Percentiles rank a stretch among this genome's conserved stretches.
Conservation (phyloP, 2,888 invertebrate species). For the Parnassius glacialis region DNA sequence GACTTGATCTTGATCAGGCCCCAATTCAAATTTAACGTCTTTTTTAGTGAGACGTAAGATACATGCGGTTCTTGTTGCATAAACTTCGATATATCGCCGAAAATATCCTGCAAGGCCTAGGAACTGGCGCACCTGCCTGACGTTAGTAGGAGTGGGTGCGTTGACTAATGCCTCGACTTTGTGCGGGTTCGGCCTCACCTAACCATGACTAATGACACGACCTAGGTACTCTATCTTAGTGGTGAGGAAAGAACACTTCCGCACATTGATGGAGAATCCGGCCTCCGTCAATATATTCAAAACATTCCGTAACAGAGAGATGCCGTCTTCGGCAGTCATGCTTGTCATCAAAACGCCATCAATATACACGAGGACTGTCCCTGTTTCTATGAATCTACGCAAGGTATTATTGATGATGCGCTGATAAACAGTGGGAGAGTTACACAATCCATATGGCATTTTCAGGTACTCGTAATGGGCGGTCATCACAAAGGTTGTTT, state of each 20-base stretch:
- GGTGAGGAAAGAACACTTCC: constrained; percentile 28
- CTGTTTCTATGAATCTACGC: constrained; percentile 6
- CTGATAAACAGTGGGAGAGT: constrained; percentile 13
- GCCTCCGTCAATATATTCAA: constrained; percentile 20
- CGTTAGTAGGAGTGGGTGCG: constrained; percentile 29
- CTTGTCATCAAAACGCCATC: constrained; percentile 24
- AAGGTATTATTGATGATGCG: constrained; percentile 16
- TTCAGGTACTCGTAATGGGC: constrained; percentile 19
- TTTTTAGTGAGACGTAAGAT: background rate
- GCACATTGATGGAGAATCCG: constrained; percentile 35
- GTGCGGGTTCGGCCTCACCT: constrained; percentile 33
- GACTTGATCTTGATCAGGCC: constrained; percentile 5
- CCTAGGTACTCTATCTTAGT: constrained; percentile 6
- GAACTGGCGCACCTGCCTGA: constrained; percentile 30
- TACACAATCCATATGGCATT: constrained; percentile 12
- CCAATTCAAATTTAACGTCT: background rate
- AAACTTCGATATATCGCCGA: background rate
- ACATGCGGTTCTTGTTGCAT: background rate
- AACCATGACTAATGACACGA: constrained; percentile 30
- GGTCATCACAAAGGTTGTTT: constrained; percentile 15
- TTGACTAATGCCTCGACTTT: constrained; percentile 34
- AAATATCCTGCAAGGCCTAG: constrained; percentile 18
- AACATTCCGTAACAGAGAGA: constrained; percentile 16
- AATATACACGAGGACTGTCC: constrained; percentile 21
- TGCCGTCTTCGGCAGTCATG: constrained; percentile 11